These are phyloP conservation scores for Meloidogyne chitwoodi DNA, from an alignment of 1,140 invertebrate genomes.

Conservation along the genomic window DNA sequence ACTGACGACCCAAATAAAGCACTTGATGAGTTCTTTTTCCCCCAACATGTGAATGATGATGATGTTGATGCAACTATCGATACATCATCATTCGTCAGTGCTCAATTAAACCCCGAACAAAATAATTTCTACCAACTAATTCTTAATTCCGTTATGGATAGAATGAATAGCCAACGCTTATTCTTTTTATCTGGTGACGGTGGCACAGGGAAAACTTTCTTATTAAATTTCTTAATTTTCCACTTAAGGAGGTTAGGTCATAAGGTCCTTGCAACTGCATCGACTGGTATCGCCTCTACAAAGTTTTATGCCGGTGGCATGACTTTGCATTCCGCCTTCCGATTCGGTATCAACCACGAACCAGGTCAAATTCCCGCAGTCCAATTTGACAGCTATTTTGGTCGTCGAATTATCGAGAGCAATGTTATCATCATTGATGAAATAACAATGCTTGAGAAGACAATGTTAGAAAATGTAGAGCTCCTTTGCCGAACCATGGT, in stretches of 20 bases:
- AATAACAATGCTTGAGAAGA: too few relatives aligned
- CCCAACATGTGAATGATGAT: too few relatives aligned
- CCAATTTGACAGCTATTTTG: constrained; percentile 11
- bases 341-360: background rate
- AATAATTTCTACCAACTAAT: background rate
- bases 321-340: constrained; percentile 7
- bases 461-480: constrained; percentile 25
- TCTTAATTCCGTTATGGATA: too few relatives aligned
- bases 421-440: constrained; percentile 20
- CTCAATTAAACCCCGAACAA: background rate
- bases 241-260: background rate
- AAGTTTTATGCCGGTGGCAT: background rate
- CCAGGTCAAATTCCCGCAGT: background rate
- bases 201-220: background rate
- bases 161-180: too few relatives aligned
- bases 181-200: too few relatives aligned
- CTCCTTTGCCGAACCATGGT: constrained; percentile 1
- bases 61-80: background rate
- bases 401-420: constrained; percentile 2
- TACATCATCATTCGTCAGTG: background rate
- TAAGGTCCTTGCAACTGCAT: background rate
- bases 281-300: too few relatives aligned
- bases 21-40: background rate
- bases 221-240: constrained; percentile 1
- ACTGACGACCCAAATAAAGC: background rate